Evolutionary conservation across 37 sponge, comb jelly and placozoan species (phyloP).

Genomic region (Aphrocallistes beatrix): DNA sequence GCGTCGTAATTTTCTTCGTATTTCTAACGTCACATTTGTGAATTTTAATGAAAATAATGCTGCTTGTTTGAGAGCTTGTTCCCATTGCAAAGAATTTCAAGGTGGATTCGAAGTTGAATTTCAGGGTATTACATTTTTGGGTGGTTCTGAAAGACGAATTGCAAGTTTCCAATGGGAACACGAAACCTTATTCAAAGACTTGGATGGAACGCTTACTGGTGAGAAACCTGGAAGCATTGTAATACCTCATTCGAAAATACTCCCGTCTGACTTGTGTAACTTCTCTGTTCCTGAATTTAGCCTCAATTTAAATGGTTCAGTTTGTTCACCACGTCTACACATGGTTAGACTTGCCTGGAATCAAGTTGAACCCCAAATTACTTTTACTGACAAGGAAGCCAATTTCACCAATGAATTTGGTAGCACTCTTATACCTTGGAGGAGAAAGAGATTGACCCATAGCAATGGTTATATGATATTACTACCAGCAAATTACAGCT

Average conservation of each 20-base stretch:
- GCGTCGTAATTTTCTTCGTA: constrained; percentile 39
- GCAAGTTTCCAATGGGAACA: constrained; percentile 68
- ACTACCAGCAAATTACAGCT: not conserved
- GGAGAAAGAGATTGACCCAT: not conserved
- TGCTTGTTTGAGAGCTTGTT: constrained; percentile 64
- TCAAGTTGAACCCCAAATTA: not conserved
- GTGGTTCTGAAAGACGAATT: constrained; percentile 37
- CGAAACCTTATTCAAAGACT: constrained; percentile 33
- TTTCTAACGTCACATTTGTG: constrained; percentile 76
- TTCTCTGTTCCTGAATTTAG: constrained; percentile 17
- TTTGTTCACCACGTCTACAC: not conserved
- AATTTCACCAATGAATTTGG: not conserved
- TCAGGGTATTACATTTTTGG: constrained; percentile 41
- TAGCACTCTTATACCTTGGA: not conserved
- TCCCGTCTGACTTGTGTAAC: constrained; percentile 18
- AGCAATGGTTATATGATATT: not conserved
- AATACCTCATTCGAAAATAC: not conserved
- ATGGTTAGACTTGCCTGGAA: constrained; percentile 22
- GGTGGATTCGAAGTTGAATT: constrained; percentile 76
- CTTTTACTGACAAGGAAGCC: not conserved
- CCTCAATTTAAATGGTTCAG: constrained; percentile 14
- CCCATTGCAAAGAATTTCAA: constrained; percentile 61
- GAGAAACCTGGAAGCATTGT: not conserved
- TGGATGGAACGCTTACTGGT: constrained; percentile 27
- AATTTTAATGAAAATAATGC: constrained; percentile 42